Percentiles rank a stretch among this genome's conserved stretches.
Evolutionary conservation across 2,797 vertebrate species (phyloP).

Genomic region (Vespertilio murinus): DNA sequence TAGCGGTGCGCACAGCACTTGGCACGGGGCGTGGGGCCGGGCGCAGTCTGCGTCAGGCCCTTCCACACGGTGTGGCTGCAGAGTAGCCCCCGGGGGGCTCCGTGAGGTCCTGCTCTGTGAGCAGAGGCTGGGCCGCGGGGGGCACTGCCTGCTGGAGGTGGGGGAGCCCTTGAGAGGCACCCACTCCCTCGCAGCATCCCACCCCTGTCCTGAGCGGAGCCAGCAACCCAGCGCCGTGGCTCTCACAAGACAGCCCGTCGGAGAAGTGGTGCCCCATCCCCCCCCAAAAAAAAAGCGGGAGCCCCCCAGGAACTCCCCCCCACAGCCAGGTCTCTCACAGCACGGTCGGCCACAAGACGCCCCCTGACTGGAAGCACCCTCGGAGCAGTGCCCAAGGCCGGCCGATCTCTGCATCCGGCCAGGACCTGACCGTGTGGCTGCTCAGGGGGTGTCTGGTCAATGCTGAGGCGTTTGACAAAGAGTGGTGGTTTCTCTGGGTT

Average conservation of each 20-base stretch:
- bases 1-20: neutral
- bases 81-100: neutral
- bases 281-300: neutral
- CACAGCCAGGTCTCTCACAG: neutral
- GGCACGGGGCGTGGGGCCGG: fast-evolving
- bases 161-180: neutral
- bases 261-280: neutral
- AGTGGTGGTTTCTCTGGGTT: neutral
- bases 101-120: neutral
- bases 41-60: too few relatives aligned
- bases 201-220: neutral
- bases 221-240: fast-evolving
- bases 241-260: neutral
- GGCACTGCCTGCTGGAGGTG: neutral
- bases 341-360: neutral
- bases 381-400: neutral
- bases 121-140: neutral
- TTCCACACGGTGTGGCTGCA: neutral
- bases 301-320: neutral
- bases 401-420: neutral
- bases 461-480: neutral
- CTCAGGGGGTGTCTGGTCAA: neutral
- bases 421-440: neutral
- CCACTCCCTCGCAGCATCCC: neutral
- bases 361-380: neutral